These are phyloP conservation scores for Amazona ochrocephala DNA, from an alignment of 2,797 vertebrate genomes.

Conservation along the genomic window DNA sequence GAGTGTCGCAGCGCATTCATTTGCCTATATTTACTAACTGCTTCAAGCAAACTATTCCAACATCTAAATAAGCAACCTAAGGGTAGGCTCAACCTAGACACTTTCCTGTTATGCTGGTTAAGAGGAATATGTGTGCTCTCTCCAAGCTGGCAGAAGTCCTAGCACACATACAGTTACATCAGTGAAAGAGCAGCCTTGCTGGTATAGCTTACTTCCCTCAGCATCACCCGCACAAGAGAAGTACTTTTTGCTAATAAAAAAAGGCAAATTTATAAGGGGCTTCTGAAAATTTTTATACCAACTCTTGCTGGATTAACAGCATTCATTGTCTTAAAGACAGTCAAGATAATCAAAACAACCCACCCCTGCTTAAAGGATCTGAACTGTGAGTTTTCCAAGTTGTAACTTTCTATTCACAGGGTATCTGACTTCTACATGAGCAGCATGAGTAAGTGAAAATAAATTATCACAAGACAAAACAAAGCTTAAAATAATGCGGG, in stretches of 20 bases:
- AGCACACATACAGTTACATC: not conserved
- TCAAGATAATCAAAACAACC: not conserved
- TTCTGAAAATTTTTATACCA: not conserved
- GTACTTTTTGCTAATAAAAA: not conserved
- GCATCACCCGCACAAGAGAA: not conserved
- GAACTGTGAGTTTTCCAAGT: not conserved
- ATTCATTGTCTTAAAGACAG: not conserved
- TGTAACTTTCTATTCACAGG: not conserved
- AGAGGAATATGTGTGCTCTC: not conserved
- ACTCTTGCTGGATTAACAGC: not conserved
- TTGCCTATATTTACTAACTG: not conserved
- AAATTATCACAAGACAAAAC: slow-evolving; percentile 22
- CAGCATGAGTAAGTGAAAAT: not conserved
- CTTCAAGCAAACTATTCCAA: slow-evolving; percentile 11
- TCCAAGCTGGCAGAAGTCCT: slow-evolving; percentile 46
- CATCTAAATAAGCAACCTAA: slow-evolving; percentile 54
- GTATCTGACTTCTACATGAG: not conserved
- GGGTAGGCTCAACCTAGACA: slow-evolving; percentile 30
- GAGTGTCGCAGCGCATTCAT: not conserved
- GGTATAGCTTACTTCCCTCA: not conserved
- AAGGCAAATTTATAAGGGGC: not conserved
- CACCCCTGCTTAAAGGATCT: not conserved
- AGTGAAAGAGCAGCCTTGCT: not conserved
- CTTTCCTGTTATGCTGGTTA: slow-evolving; percentile 26
- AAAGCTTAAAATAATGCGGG: slow-evolving; percentile 26